Percentiles rank a stretch among this genome's conserved stretches.
Conservation (phyloP, 2,888 invertebrate species). For the Dione juno region DNA sequence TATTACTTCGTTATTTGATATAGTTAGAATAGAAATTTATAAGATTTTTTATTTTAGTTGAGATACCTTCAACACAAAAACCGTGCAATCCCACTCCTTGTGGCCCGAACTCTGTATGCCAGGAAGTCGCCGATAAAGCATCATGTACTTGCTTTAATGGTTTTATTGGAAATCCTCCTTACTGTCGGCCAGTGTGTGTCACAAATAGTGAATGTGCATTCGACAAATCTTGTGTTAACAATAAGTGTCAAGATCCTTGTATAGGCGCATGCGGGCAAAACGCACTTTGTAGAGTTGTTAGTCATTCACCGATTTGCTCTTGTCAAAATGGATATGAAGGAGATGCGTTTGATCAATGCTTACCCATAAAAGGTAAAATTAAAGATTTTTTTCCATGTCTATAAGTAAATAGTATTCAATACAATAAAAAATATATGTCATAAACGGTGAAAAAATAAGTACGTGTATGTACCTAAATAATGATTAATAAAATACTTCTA, state of each 20-base stretch:
- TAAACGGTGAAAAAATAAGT: background rate
- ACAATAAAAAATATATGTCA: background rate
- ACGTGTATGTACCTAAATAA: background rate
- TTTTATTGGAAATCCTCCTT: constrained; percentile 88
- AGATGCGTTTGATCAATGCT: constrained; percentile 90
- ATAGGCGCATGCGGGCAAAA: constrained; percentile 90
- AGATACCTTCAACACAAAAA: constrained; percentile 61
- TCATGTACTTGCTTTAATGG: constrained; percentile 89
- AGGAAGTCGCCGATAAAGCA: constrained; percentile 79
- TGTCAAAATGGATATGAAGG: constrained; percentile 89
- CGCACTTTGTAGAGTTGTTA: constrained; percentile 90
- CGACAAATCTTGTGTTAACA: constrained; percentile 89
- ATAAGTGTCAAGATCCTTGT: constrained; percentile 91
- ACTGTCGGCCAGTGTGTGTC: constrained; percentile 92
- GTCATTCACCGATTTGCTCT: constrained; percentile 93
- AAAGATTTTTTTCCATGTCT: background rate
- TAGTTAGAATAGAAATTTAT: background rate
- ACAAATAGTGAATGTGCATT: constrained; percentile 91
- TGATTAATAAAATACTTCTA: background rate
- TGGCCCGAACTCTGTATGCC: constrained; percentile 90
- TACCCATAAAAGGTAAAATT: constrained; percentile 64
- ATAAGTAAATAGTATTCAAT: background rate
- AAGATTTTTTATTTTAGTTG: constrained; percentile 53
- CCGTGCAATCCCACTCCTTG: constrained; percentile 90
- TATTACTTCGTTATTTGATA: constrained; percentile 8